Percentiles rank a stretch among this genome's conserved stretches.
phyloP scores from a whole-genome alignment of 2,113 vertebrate species.

The Egretta garzetta region DNA sequence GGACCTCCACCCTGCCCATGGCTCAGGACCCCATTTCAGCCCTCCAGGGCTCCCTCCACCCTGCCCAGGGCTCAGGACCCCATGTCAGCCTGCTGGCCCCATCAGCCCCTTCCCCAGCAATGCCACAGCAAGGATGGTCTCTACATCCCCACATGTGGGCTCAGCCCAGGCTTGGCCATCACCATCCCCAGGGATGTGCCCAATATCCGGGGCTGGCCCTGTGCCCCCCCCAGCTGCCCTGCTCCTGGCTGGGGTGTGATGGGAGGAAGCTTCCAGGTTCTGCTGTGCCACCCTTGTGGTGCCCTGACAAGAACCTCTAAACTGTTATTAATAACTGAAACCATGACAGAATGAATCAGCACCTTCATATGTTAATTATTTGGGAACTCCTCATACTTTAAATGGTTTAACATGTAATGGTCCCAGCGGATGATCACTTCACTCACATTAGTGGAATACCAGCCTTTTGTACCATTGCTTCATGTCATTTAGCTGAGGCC shows the following conservation, averaged over 20 bases:
- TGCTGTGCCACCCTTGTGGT: fast-evolving
- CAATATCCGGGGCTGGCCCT: fast-evolving
- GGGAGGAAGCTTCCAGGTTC: background rate
- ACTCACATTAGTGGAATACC: background rate
- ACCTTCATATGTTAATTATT: fast-evolving
- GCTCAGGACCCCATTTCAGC: background rate
- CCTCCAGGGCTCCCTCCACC: background rate
- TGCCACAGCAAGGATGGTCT: background rate
- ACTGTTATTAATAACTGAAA: background rate
- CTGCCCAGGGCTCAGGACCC: background rate
- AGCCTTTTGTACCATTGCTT: background rate
- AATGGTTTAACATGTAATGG: background rate
- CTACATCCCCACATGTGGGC: background rate
- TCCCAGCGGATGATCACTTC: background rate
- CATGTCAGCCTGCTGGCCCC: background rate
- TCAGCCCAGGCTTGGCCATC: background rate
- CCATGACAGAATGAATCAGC: background rate
- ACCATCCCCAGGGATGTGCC: background rate
- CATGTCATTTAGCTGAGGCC: background rate
- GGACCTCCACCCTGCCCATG: too few relatives aligned
- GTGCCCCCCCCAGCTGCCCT: too few relatives aligned
- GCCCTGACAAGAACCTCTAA: background rate
- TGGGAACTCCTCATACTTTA: background rate
- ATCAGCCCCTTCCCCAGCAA: background rate
- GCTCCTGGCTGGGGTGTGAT: background rate